phyloP scores from a whole-genome alignment of 1,140 invertebrate species.

The Hycleus phaleratus region DNA sequence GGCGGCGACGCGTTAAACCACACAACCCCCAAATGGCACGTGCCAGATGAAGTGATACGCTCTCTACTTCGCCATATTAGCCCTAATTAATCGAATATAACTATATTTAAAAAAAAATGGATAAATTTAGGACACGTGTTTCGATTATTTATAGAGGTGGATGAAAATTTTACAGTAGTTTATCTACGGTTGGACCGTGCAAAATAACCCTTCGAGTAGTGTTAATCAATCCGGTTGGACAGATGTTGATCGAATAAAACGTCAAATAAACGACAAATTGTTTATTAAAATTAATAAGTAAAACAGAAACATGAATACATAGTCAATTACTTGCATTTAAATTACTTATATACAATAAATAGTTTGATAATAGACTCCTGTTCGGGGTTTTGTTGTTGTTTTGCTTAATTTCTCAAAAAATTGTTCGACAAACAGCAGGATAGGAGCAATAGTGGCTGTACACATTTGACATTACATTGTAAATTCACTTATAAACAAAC shows the following conservation, averaged over 20 bases:
- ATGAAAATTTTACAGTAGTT: too few species aligned
- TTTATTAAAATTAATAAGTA: slow-evolving; percentile 44
- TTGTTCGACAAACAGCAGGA: not conserved
- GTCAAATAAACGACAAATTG: slow-evolving; percentile 37
- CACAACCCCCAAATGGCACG: not conserved
- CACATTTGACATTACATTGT: slow-evolving; percentile 24
- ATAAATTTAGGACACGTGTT: too few species aligned
- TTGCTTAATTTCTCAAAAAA: too few species aligned
- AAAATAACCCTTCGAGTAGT: too few species aligned
- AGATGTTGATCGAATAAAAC: too few species aligned
- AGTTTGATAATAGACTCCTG: slow-evolving; percentile 35
- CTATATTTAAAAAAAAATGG: too few species aligned
- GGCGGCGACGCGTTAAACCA: not conserved
- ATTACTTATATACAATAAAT: slow-evolving; percentile 35
- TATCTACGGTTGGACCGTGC: too few species aligned
- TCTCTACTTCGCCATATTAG: too few species aligned
- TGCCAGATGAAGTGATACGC: not conserved
- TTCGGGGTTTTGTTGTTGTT: too few species aligned
- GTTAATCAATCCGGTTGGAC: too few species aligned
- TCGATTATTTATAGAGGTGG: too few species aligned
- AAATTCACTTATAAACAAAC: slow-evolving; percentile 10
- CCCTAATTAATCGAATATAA: too few species aligned
- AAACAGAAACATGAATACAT: slow-evolving; percentile 43
- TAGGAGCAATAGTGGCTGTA: slow-evolving; percentile 27
- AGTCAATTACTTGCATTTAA: slow-evolving; percentile 36